These are phyloP conservation scores for Nephotettix cincticeps DNA, from an alignment of 1,140 invertebrate species.

Conservation along the genomic window DNA sequence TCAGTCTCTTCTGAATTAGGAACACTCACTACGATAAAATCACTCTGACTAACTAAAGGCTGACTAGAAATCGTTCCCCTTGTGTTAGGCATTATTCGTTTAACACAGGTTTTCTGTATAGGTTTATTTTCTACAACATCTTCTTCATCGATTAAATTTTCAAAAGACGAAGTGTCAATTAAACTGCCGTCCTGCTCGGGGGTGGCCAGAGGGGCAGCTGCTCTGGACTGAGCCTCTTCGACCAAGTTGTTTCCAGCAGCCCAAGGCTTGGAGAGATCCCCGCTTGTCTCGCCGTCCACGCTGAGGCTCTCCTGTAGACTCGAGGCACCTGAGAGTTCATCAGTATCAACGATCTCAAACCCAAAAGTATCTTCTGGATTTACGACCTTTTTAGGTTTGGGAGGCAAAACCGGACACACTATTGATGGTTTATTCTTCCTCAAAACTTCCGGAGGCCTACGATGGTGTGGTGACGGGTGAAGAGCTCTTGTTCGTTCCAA, in stretches of 20 bases:
- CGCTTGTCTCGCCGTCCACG: slow-evolving; percentile 12
- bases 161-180: slow-evolving; percentile 49
- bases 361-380: slow-evolving; percentile 69
- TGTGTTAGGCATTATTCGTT: neutral
- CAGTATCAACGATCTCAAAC: slow-evolving; percentile 76
- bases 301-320: slow-evolving; percentile 33
- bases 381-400: slow-evolving; percentile 39
- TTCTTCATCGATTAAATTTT: slow-evolving; percentile 40
- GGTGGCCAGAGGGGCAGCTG: slow-evolving; percentile 56
- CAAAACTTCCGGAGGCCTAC: slow-evolving; percentile 37
- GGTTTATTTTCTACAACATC: slow-evolving; percentile 24
- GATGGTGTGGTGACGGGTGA: slow-evolving; percentile 28
- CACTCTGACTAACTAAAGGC: slow-evolving; percentile 15
- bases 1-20: slow-evolving; percentile 1
- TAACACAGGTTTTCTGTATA: slow-evolving; percentile 2
- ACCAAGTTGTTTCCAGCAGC: neutral
- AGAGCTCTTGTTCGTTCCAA: slow-evolving; percentile 49
- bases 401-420: slow-evolving; percentile 38
- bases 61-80: slow-evolving; percentile 10
- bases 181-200: slow-evolving; percentile 58
- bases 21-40: neutral
- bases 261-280: slow-evolving; percentile 11
- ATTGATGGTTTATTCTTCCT: slow-evolving; percentile 40
- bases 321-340: slow-evolving; percentile 52
- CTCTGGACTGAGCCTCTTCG: slow-evolving; percentile 10